Evolutionary conservation across 2,797 vertebrate genomes (phyloP).

Genomic region (Hephaestus fuliginosus): DNA sequence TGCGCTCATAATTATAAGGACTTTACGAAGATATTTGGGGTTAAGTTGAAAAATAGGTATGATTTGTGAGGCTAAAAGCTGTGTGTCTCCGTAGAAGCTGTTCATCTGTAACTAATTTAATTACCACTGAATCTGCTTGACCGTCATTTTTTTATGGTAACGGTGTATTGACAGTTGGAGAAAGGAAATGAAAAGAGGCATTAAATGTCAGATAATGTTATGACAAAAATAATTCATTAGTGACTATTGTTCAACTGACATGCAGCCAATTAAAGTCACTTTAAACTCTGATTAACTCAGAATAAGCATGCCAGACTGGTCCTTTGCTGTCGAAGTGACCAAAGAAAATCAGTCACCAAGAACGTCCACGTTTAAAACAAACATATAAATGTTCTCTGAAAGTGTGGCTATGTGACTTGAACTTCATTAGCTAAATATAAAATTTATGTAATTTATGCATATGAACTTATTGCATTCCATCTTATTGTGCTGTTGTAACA

Average conservation of each 20-base stretch:
- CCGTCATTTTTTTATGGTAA: not conserved
- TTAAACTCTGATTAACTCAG: not conserved
- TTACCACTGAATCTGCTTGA: not conserved
- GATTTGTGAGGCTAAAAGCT: not conserved
- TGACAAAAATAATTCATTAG: not conserved
- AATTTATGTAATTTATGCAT: too few relatives aligned
- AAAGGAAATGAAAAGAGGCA: not conserved
- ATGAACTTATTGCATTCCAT: too few relatives aligned
- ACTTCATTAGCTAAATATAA: too few relatives aligned
- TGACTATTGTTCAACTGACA: not conserved
- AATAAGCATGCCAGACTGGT: not conserved
- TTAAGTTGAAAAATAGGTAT: not conserved
- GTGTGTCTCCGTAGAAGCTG: not conserved
- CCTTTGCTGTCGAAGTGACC: not conserved
- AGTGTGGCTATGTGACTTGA: too few relatives aligned
- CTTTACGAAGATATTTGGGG: not conserved
- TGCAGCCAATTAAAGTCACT: not conserved
- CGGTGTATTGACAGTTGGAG: not conserved
- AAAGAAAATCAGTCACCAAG: not conserved
- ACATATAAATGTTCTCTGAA: too few relatives aligned
- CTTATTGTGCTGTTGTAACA: too few relatives aligned
- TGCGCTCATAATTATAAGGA: not conserved
- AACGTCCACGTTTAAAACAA: too few relatives aligned
- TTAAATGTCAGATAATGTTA: not conserved
- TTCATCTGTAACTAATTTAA: slow-evolving; percentile 1